Conservation (phyloP, 2,888 invertebrate genomes). For the Drosophila koepferae region DNA sequence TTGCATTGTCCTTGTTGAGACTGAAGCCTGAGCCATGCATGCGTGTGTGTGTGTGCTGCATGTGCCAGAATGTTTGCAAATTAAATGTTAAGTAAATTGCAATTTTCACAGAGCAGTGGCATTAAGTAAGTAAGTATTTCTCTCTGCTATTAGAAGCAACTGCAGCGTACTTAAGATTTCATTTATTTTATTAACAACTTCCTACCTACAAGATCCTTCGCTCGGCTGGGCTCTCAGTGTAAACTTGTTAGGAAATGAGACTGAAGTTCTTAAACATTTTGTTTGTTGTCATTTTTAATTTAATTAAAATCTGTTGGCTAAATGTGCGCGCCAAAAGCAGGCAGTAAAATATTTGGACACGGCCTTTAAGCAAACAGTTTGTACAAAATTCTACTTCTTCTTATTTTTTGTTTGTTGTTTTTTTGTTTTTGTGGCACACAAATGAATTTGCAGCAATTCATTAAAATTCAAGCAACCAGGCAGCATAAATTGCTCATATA, state of each 20-base stretch:
- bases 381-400: slow-evolving; percentile 21
- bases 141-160: slow-evolving; percentile 33
- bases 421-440: slow-evolving; percentile 38
- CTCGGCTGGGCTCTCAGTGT: too few relatives aligned
- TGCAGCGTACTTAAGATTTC: slow-evolving; percentile 42
- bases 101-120: slow-evolving; percentile 14
- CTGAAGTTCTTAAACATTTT: slow-evolving; percentile 25
- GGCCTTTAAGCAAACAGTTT: slow-evolving; percentile 38
- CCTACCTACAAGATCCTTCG: not conserved
- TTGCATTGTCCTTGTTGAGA: slow-evolving; percentile 16
- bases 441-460: slow-evolving; percentile 76
- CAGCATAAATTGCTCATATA: slow-evolving; percentile 61
- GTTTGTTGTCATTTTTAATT: slow-evolving; percentile 41
- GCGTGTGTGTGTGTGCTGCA: not conserved
- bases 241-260: slow-evolving; percentile 45
- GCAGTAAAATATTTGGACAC: slow-evolving; percentile 28
- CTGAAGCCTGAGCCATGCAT: slow-evolving; percentile 20
- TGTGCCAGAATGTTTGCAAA: slow-evolving; percentile 36
- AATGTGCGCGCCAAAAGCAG: slow-evolving; percentile 9
- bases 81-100: slow-evolving; percentile 59
- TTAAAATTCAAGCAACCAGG: slow-evolving; percentile 67
- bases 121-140: slow-evolving; percentile 27
- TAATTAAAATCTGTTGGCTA: slow-evolving; percentile 62
- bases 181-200: slow-evolving; percentile 62
- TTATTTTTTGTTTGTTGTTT: not conserved